Evolutionary conservation across 2,888 invertebrate genomes (phyloP), one percentile per base, ranked within the genome.

Genomic region (Empis stercorea): DNA sequence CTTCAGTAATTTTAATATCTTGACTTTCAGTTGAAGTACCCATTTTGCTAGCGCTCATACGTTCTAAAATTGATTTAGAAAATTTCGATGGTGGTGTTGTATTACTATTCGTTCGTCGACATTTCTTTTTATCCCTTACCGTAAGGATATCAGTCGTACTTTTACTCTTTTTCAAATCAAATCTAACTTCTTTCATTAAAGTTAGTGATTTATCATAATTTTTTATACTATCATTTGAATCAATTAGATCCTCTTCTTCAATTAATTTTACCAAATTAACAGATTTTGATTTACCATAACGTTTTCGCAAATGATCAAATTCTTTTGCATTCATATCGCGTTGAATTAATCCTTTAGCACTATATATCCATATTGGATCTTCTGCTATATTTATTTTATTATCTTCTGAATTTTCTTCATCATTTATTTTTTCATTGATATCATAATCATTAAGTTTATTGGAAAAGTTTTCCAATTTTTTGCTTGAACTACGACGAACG

Each of bases 11-110:
- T 34, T 48, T 46, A 4, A 46, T 38, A 17, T 56, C 56, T 15
- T 57, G 61, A 50, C 66, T 66, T 4, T 68, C 67, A 4, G 69
- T 64, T 1, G 68, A 67, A 36, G 62, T 59, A 1, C 64, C 58
- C 1, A 64, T 61, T 40, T 63, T 66, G 47, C 62, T 60, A 44
- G 59, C 60, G 48, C 69, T 68, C 15, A 65, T 60, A 4, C 68
- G 56, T 52, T 68, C 68, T 37, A 69, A 50, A 11, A 68, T 68
- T 13, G 68, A 66, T 13, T 52, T 54, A 5, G 63, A 61, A 10
- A 56, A 55, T 10, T 56, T 55, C 7, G 51, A 45, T 42, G 59
- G 48, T 39, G 58, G 53, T n/a, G 54, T 54, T 10, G 55, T 52
- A 10, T 52, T 59, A 43, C 64, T 62, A 7, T 62, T 63, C 11